These are phyloP conservation scores for Mionectes olivaceus DNA, from an alignment of 2,797 vertebrate species.

Conservation along the genomic window DNA sequence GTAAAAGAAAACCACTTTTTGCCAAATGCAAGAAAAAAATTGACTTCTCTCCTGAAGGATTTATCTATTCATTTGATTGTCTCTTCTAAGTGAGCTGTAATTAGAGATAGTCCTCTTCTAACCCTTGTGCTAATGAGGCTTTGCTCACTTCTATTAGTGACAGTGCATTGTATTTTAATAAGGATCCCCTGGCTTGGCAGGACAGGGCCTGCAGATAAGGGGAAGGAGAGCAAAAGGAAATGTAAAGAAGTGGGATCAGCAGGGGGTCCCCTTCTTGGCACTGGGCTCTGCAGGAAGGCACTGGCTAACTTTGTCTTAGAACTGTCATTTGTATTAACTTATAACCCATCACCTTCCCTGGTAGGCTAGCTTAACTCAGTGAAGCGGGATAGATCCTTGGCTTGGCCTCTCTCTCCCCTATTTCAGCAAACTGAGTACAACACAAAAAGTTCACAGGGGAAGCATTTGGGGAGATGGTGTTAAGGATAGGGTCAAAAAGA, in stretches of 20 bases:
- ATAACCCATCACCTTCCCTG: conserved; percentile 80
- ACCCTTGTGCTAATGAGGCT: conserved; percentile 70
- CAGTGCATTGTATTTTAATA: conserved; percentile 73
- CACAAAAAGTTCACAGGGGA: conserved; percentile 82
- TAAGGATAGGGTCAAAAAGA: conserved; percentile 70
- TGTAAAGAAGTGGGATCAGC: conserved; percentile 52
- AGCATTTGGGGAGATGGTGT: conserved; percentile 62
- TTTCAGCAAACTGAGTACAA: conserved; percentile 76
- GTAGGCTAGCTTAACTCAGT: conserved; percentile 74
- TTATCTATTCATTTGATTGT: conserved; percentile 63
- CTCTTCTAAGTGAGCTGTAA: conserved; percentile 55
- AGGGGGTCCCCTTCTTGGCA: conserved; percentile 64
- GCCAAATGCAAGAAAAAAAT: conserved; percentile 44
- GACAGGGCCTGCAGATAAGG: conserved; percentile 58
- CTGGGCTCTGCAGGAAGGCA: conserved; percentile 62
- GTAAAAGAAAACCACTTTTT: background rate
- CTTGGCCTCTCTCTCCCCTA: conserved; percentile 72
- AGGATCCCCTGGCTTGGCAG: conserved; percentile 41
- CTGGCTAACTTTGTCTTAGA: conserved; percentile 74
- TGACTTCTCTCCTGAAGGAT: conserved; percentile 52
- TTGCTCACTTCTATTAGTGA: conserved; percentile 63
- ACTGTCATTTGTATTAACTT: conserved; percentile 82
- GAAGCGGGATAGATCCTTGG: conserved; percentile 76
- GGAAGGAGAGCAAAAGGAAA: conserved; percentile 62
- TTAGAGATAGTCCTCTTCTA: conserved; percentile 59